Base-by-base conservation (phyloP, 2,888 invertebrate species). In the Phragmatobia fuliginosa region DNA sequence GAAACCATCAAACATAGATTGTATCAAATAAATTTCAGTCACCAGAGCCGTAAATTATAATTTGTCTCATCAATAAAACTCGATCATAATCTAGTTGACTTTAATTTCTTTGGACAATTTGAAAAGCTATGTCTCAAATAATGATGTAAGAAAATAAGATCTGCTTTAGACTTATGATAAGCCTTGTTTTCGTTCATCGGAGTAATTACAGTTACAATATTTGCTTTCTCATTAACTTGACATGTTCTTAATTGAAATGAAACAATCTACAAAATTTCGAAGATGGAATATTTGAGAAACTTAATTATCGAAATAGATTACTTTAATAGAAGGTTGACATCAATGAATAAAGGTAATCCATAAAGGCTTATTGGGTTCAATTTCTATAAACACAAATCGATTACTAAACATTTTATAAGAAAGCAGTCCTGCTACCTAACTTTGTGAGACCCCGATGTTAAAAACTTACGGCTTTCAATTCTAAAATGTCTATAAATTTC, bases 331-430 rank as follows among this genome's bases (percentile, higher is more conserved):
- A 68, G 66, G 71, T 76, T 73, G 74, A 71, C 76, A 68, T 45
- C 63, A 74, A 74, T 65, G 52, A 69, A 76, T 76, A 72, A 80
- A 78, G 63, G 66, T 33, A 76, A 80, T 72, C 62, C 68, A 65
- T 70, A 67, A 74, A 33, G 52, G 66, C 38, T 74, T 68, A 74
- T 74, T 72, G 67, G 65, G 62, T 52, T 56, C 68, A 67, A 70
- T 73, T 76, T 72, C 59, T 64, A 69, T 73, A 68, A 73, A 72
- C 71, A 71, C 62, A 68, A 74, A 45, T 64, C 45, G 66, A 64
- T 62, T 52, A 16, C 41, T 64, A 38, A 70, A 33, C 62, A 66
- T 68, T 70, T 41, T 58, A 36, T 66, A 45, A 61, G 21, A 28
- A 56, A 58, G 45, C 45, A 56, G 38, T 7, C 7, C n/a, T 16